phyloP scores from a whole-genome alignment of 2,888 invertebrate genomes.

The Mycalesis mineus region DNA sequence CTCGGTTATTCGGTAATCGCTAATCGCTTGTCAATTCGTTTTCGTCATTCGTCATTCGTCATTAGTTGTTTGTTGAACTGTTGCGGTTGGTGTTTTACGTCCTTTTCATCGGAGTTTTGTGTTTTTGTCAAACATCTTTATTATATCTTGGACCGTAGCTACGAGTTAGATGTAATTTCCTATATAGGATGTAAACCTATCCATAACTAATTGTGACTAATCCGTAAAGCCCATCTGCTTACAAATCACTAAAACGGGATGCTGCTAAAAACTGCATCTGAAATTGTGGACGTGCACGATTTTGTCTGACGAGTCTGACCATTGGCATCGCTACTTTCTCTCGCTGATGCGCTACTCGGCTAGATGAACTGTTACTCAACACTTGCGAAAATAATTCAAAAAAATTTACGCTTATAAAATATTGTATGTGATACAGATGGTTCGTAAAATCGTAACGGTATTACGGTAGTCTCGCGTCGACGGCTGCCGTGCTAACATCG shows the following conservation, averaged over 20 bases:
- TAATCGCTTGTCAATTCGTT: no score
- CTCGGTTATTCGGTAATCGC: no score
- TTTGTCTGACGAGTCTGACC: slow-evolving; percentile 35
- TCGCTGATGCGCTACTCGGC: slow-evolving; percentile 51
- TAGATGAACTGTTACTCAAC: slow-evolving; percentile 59
- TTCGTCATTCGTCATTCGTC: no score
- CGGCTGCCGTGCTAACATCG: slow-evolving; percentile 43
- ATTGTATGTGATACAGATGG: slow-evolving; percentile 39
- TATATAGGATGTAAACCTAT: neutral
- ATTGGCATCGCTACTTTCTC: slow-evolving; percentile 68
- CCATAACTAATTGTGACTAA: neutral
- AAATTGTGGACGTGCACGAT: slow-evolving; percentile 45
- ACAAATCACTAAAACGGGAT: slow-evolving; percentile 40
- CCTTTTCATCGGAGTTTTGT: no score
- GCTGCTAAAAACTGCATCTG: slow-evolving; percentile 53
- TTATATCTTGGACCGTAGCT: no score
- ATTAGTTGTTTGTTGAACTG: no score
- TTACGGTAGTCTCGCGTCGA: slow-evolving; percentile 54
- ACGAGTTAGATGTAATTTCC: neutral
- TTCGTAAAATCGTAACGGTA: slow-evolving; percentile 46
- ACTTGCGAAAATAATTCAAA: slow-evolving; percentile 53
- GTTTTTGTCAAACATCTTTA: no score
- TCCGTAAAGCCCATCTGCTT: neutral
- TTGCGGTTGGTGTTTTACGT: no score
- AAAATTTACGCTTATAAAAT: neutral